A percentile compares a stretch with the other conserved stretches of the same genome.
These are phyloP conservation scores for Sphaerodactylus townsendi DNA, from an alignment of 2,113 vertebrate genomes.

Conservation along the genomic window DNA sequence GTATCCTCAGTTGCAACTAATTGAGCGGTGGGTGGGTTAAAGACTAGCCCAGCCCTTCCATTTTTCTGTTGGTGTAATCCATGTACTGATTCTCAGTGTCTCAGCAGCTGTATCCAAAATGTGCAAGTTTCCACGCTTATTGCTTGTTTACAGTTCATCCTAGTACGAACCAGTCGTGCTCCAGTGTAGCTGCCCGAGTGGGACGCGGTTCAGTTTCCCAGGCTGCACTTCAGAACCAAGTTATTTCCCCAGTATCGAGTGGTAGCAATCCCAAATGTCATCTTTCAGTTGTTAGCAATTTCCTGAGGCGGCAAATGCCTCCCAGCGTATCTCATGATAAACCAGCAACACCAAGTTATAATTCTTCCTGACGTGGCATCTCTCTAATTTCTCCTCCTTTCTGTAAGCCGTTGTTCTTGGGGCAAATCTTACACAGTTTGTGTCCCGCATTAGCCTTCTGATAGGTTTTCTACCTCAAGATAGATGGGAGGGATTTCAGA, in stretches of 20 bases:
- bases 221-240: background rate
- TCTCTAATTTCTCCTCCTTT: background rate
- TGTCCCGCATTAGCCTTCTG: background rate
- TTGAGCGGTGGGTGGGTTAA: background rate
- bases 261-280: background rate
- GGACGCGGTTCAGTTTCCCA: background rate
- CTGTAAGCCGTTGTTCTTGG: background rate
- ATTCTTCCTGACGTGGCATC: background rate
- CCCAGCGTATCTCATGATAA: background rate
- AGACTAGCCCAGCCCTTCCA: background rate
- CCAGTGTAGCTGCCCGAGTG: background rate
- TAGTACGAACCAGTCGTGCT: background rate
- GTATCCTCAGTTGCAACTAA: background rate
- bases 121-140: background rate
- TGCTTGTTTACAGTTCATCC: background rate
- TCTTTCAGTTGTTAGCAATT: background rate
- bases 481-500: background rate
- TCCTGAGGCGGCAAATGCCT: background rate
- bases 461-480: background rate
- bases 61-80: background rate
- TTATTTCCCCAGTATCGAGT: background rate
- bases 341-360: background rate
- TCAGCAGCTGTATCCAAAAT: background rate
- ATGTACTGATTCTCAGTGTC: constrained; percentile 1
- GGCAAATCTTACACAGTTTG: background rate